Base-by-base conservation (phyloP, 2,888 invertebrate species). In the Heliconius aoede region DNA sequence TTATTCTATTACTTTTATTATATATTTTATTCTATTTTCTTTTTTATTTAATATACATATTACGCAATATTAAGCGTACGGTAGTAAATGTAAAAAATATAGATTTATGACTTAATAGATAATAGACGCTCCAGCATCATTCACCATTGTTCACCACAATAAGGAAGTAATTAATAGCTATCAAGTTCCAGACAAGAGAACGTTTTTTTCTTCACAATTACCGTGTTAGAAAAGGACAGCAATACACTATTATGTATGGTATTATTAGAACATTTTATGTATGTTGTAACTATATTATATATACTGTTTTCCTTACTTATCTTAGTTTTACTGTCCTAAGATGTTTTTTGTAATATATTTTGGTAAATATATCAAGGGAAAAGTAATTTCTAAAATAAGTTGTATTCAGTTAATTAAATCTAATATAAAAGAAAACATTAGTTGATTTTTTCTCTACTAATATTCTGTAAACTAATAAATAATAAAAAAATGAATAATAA, bases 101-200 rank as follows among this genome's bases (percentile, higher is more conserved):
- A 15, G 51, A 69, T 69, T 55, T 55, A 69, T 55, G 69, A 55
- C 69, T 30, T 69, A 30, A 69, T 69, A 30, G 55, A 55, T 69
- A 30, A 69, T 69, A 30, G 55, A 55, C 55, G 30, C 51, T 69
- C 21, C 28, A 55, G 55, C 51, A 69, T 69, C 36, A 65, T 36
- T 65, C 36, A 24, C 51, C 30, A 55, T 69, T 55, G 69, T 51
- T 72, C 60, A 58, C 26, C 18, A 40, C 60, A 51, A 69, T 51
- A 36, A 36, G 36, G 60, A 72, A 60, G 58, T 60, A 72, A 60
- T 60, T 72, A 72, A 72, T 72, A 72, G 72, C 60, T 40, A 72
- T 72, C 72, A 72, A 72, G 72, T 72, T 60, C 11, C 72, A 60
- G 60, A 60, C 60, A 72, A 72, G 72, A 58, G 60, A 69, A n/a